Percentiles rank a stretch among this genome's conserved stretches.
Evolutionary conservation across 1,140 invertebrate species (phyloP).

Genomic region (Lasioglossum albipes): DNA sequence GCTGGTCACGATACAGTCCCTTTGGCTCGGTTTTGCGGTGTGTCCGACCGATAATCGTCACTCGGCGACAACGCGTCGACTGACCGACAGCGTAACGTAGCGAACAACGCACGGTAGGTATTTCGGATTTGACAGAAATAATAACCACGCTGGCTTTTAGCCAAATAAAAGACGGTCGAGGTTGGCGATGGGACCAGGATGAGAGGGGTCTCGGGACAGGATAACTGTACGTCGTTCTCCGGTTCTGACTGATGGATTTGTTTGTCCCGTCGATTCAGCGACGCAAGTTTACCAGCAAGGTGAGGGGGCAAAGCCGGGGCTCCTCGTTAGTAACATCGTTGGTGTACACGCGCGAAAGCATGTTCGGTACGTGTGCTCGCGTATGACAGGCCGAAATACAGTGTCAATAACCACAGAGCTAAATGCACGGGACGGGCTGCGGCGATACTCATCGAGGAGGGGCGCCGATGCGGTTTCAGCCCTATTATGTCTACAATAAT

Average conservation of each 20-base stretch:
- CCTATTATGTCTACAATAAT: slow-evolving; percentile 67
- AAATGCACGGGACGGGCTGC: slow-evolving; percentile 49
- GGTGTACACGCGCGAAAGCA: slow-evolving; percentile 1
- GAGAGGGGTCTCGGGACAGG: background rate
- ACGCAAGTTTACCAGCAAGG: slow-evolving; percentile 55
- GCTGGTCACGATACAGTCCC: no score
- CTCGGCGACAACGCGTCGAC: no score
- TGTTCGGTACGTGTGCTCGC: slow-evolving; percentile 18
- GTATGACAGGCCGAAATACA: slow-evolving; percentile 57
- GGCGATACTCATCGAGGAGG: slow-evolving; percentile 41
- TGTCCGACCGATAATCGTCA: no score
- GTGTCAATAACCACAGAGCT: slow-evolving; percentile 61
- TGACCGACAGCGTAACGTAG: no score
- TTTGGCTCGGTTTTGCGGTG: no score
- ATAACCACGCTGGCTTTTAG: slow-evolving; percentile 70
- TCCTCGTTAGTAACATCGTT: slow-evolving; percentile 6
- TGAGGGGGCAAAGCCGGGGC: background rate
- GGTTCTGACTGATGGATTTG: slow-evolving; percentile 66
- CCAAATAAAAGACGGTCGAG: slow-evolving; percentile 57
- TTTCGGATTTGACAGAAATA: slow-evolving; percentile 67
- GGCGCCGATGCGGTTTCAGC: slow-evolving; percentile 63
- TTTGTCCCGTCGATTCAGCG: slow-evolving; percentile 65
- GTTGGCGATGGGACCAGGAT: background rate
- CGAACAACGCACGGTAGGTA: slow-evolving; percentile 29
- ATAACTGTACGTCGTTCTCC: slow-evolving; percentile 11